Base-by-base conservation (phyloP, 1,140 invertebrate genomes). In the Bombus superbus region DNA sequence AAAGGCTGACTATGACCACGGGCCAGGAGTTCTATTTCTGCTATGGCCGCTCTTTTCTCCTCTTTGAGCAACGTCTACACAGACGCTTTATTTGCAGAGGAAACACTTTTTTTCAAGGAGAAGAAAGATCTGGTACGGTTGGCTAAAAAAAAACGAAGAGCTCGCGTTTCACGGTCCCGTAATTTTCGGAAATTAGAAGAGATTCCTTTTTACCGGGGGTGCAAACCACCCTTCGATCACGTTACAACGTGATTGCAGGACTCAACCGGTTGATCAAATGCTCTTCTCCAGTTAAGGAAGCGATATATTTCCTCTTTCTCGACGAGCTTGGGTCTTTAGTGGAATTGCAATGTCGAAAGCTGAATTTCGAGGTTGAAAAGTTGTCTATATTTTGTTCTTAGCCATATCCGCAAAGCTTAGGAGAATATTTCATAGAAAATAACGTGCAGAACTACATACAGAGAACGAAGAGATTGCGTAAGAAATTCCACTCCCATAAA, bases 81-180 rank as follows among this genome's bases (percentile, higher is more conserved):
- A 28, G 9, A n/a, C 35, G 38, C 66, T 88, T 86, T 89, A 81
- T 88, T 89, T 88, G 53, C 68, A 71, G 59, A 59, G 83, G 66
- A 89, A 89, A 89, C 87, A 85, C 78, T 38, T 11, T 25, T 88
- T 73, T 42, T 81, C 77, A 57, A 28, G 3, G 10, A 28, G 25
- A 32, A 18, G 53, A 13, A 57, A 62, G 57, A 28, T 68, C 80
- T 78, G 4, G 38, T 25, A 42, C n/a, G 40, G 28, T 32, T 18
- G 22, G 64, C 11, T n/a, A 62, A 53, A 42, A 53, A 42, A 44
- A 64, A 85, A 59, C 53, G 57, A n/a, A n/a, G n/a, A 35, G 64
- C 15, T 59, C 79, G 47, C 68, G 80, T 75, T n/a, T 32, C 69
- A 32, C 44, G 81, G 18, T 15, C 66, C 59, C 62, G 62, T 68